These are phyloP conservation scores for Chrysochloris asiatica DNA, from an alignment of 2,113 vertebrate genomes.

Conservation along the genomic window DNA sequence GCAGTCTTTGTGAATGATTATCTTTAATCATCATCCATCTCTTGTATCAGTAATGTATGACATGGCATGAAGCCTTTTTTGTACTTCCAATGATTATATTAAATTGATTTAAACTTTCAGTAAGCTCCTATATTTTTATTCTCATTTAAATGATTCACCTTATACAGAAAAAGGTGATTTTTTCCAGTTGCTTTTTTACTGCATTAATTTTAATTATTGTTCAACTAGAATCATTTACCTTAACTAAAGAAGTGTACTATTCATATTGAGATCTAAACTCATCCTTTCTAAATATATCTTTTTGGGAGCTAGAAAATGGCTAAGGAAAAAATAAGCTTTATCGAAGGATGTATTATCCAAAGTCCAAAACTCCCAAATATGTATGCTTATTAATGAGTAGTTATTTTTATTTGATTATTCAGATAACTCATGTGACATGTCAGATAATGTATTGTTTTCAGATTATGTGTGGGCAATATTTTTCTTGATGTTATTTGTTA, in stretches of 20 bases:
- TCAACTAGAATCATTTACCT: neutral
- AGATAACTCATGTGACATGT: neutral
- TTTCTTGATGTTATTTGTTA: conserved; percentile 26
- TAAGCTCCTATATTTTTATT: conserved; percentile 9
- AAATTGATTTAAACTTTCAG: conserved; percentile 59
- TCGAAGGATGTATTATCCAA: neutral
- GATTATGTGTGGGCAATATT: neutral
- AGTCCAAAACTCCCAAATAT: neutral
- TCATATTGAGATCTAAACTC: conserved; percentile 21
- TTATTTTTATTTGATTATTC: conserved; percentile 52
- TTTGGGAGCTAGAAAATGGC: neutral
- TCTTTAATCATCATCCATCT: conserved; percentile 25
- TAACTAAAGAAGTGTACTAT: conserved; percentile 5
- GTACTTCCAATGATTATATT: conserved; percentile 28
- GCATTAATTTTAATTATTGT: neutral
- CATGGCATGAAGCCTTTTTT: conserved; percentile 27
- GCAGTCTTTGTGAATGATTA: conserved; percentile 11
- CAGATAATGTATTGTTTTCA: neutral
- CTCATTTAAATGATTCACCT: conserved; percentile 8
- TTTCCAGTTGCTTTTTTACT: conserved; percentile 8
- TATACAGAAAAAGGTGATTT: neutral
- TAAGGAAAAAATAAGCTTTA: neutral
- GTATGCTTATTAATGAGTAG: neutral
- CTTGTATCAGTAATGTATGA: neutral
- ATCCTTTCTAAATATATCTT: neutral